Conservation (phyloP, 2,888 invertebrate species). For the Unio delphinus region DNA sequence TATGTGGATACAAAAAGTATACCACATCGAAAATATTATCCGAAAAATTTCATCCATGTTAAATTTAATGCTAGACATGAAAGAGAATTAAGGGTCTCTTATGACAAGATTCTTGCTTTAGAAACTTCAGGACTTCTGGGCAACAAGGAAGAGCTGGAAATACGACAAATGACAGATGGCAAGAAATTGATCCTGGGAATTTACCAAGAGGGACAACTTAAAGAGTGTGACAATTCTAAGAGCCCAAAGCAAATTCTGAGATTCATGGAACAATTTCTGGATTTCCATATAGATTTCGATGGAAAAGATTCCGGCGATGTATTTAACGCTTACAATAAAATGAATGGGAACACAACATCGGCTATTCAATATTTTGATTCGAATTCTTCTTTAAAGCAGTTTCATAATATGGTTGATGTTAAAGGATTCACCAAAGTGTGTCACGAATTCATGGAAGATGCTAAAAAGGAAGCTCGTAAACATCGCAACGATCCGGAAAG, state of each 20-base stretch:
- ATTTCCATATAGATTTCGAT: neutral
- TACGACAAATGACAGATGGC: slow-evolving; percentile 50
- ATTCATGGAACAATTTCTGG: slow-evolving; percentile 41
- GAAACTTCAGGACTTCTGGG: slow-evolving; percentile 37
- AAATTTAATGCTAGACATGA: slow-evolving; percentile 26
- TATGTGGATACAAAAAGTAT: slow-evolving; percentile 7
- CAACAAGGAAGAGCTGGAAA: slow-evolving; percentile 26
- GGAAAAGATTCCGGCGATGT: slow-evolving; percentile 24
- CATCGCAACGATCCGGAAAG: slow-evolving; percentile 16
- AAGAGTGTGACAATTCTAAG: slow-evolving; percentile 49
- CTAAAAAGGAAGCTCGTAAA: slow-evolving; percentile 11
- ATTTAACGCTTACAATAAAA: slow-evolving; percentile 13
- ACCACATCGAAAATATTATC: slow-evolving; percentile 24
- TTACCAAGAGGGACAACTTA: slow-evolving; percentile 41
- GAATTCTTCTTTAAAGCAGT: slow-evolving; percentile 10
- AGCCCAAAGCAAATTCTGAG: slow-evolving; percentile 33
- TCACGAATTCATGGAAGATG: slow-evolving; percentile 14
- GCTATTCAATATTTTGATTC: slow-evolving; percentile 13
- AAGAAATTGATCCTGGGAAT: slow-evolving; percentile 46
- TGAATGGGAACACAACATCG: slow-evolving; percentile 10
- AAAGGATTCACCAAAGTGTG: slow-evolving; percentile 15
- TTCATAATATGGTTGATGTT: slow-evolving; percentile 15
- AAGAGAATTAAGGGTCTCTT: slow-evolving; percentile 46
- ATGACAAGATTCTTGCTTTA: slow-evolving; percentile 37
- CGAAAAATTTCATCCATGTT: slow-evolving; percentile 38